These are phyloP conservation scores for Microchrysa polita DNA, from an alignment of 2,888 invertebrate genomes.

Conservation along the genomic window DNA sequence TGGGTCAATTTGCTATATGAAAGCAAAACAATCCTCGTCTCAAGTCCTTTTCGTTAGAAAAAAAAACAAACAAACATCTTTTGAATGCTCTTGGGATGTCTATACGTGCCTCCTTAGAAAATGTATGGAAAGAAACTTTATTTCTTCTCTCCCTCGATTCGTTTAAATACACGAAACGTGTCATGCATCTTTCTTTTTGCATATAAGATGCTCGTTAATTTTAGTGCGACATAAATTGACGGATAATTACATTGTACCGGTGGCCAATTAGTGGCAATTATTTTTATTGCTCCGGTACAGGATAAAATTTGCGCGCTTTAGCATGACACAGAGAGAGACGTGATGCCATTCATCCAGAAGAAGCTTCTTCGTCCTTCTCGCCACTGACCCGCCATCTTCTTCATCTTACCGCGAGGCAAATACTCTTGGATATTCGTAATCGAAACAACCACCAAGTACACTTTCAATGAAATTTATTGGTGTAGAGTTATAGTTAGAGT, in stretches of 20 bases:
- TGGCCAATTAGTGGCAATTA: slow-evolving; percentile 46
- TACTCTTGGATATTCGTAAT: no score
- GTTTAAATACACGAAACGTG: neutral
- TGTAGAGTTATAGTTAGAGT: no score
- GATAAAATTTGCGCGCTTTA: neutral
- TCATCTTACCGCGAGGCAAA: no score
- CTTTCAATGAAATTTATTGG: no score
- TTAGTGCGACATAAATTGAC: slow-evolving; percentile 46
- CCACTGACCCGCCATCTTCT: no score
- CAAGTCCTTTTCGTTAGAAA: neutral
- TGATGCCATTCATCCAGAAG: neutral
- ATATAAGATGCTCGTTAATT: slow-evolving; percentile 4
- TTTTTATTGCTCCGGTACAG: slow-evolving; percentile 20
- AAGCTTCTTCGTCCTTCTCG: no score
- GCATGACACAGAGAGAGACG: no score
- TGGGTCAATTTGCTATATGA: no score
- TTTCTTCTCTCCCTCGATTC: neutral
- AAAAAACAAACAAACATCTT: neutral
- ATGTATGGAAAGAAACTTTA: no score
- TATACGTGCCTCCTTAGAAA: no score
- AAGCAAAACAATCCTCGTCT: no score
- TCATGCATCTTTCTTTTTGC: slow-evolving; percentile 6
- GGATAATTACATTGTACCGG: slow-evolving; percentile 44
- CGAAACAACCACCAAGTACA: no score
- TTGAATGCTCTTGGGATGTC: neutral